These are phyloP conservation scores for Manis pentadactyla DNA, from an alignment of 2,797 vertebrate species.

Conservation along the genomic window DNA sequence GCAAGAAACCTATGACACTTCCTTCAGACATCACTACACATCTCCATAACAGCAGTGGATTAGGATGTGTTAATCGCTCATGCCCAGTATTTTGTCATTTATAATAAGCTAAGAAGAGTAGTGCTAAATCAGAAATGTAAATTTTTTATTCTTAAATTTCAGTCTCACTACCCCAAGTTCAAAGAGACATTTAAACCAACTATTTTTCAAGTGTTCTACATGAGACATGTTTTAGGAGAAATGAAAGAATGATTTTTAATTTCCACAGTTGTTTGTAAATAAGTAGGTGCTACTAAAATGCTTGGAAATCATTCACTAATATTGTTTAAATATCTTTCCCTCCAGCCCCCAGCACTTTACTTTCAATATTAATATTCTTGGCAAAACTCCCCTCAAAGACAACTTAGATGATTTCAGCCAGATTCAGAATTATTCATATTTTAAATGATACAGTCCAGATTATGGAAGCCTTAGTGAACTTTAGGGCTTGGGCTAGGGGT, in stretches of 20 bases:
- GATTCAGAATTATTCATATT: background rate
- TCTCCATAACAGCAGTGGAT: background rate
- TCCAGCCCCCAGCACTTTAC: background rate
- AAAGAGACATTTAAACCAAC: constrained; percentile 42
- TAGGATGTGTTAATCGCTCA: background rate
- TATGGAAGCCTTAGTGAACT: background rate
- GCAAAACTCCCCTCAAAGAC: background rate
- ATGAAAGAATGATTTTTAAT: constrained; percentile 11
- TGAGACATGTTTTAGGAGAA: constrained; percentile 10
- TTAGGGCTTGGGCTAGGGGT: background rate
- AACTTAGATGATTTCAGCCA: background rate
- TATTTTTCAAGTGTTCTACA: background rate
- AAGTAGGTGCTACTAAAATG: background rate
- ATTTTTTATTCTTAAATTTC: background rate
- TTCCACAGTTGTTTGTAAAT: background rate
- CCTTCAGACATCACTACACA: constrained; percentile 22
- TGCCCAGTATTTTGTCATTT: constrained; percentile 2
- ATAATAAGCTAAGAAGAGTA: background rate
- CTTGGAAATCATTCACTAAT: constrained; percentile 27
- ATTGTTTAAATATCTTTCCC: background rate
- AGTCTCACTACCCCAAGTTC: background rate
- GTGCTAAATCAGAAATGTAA: constrained; percentile 7
- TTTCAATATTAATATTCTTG: background rate
- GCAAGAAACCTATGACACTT: background rate
- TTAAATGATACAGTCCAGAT: background rate